Percentiles rank a stretch among this genome's conserved stretches.
Conservation (phyloP, 2,113 vertebrate genomes). For the Archilochus colubris region DNA sequence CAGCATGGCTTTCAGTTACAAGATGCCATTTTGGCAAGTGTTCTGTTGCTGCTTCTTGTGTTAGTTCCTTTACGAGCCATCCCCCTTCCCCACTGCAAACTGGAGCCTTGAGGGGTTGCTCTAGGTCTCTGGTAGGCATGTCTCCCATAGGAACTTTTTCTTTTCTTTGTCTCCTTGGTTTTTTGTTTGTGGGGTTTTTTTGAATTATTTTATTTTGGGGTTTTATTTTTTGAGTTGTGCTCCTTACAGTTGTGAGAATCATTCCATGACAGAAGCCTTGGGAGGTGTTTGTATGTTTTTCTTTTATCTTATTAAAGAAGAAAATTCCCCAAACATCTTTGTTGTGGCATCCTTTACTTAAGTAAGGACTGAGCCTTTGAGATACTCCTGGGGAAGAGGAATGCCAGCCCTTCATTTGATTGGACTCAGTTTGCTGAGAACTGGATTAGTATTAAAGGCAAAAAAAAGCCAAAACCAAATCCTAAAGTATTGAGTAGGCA, state of each 20-base stretch:
- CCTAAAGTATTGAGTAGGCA: not conserved
- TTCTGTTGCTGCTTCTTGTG: conserved; percentile 28
- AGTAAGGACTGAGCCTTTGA: not conserved
- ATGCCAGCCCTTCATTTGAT: not conserved
- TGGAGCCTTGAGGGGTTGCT: not conserved
- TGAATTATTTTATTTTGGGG: too few relatives aligned
- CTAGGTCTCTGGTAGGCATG: not conserved
- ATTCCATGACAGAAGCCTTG: conserved; percentile 38
- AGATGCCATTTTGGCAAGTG: not conserved
- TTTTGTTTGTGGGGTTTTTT: not conserved
- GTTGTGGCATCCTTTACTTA: conserved; percentile 47
- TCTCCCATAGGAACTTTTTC: not conserved
- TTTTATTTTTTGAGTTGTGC: not conserved
- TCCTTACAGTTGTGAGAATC: conserved; percentile 41
- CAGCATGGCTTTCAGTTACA: conserved; percentile 51
- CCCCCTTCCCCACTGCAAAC: not conserved
- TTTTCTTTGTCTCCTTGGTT: not conserved
- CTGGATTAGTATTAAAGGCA: not conserved
- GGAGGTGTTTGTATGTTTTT: conserved; percentile 46
- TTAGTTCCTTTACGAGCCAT: not conserved
- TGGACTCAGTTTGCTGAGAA: not conserved
- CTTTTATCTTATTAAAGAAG: conserved; percentile 56
- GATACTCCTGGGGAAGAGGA: not conserved
- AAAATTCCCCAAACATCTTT: conserved; percentile 32
- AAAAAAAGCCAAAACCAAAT: not conserved